These are phyloP conservation scores for Hydropsyche tenuis DNA, from an alignment of 1,140 invertebrate genomes.

Conservation along the genomic window DNA sequence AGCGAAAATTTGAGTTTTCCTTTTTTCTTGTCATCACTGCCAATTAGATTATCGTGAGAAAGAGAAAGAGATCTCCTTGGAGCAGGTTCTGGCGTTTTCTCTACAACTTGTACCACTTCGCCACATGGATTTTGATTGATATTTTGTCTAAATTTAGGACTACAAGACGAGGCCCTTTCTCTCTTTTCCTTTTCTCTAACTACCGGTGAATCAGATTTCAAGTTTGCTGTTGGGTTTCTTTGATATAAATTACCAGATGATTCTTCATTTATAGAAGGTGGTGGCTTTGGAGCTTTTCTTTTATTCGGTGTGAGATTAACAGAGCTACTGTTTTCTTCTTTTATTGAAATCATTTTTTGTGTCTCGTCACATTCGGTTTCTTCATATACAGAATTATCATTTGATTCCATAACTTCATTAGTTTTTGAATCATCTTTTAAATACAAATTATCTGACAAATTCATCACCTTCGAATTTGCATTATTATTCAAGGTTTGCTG, in stretches of 20 bases:
- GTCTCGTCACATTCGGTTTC: constrained; percentile 33
- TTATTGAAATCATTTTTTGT: constrained; percentile 59
- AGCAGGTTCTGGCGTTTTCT: constrained; percentile 65
- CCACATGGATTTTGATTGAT: constrained; percentile 52
- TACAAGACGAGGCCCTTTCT: constrained; percentile 70
- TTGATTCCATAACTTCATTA: constrained; percentile 23
- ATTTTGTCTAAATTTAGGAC: constrained; percentile 66
- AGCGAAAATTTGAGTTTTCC: constrained; percentile 78
- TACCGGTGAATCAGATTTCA: constrained; percentile 71
- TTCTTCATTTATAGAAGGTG: constrained; percentile 64
- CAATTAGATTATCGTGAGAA: constrained; percentile 73
- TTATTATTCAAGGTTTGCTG: constrained; percentile 54
- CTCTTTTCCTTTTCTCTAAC: constrained; percentile 77
- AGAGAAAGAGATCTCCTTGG: constrained; percentile 72
- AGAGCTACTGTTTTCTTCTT: constrained; percentile 64
- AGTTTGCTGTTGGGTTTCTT: constrained; percentile 65
- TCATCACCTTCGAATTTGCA: constrained; percentile 50
- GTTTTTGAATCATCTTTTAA: constrained; percentile 42
- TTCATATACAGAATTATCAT: constrained; percentile 32
- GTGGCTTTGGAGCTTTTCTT: constrained; percentile 72
- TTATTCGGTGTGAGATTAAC: constrained; percentile 60
- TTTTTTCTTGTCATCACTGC: constrained; percentile 70
- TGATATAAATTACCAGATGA: constrained; percentile 59
- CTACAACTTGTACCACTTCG: constrained; percentile 47
- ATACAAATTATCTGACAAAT: constrained; percentile 33